phyloP scores from a whole-genome alignment of 2,797 vertebrate genomes.

The Todus mexicanus region DNA sequence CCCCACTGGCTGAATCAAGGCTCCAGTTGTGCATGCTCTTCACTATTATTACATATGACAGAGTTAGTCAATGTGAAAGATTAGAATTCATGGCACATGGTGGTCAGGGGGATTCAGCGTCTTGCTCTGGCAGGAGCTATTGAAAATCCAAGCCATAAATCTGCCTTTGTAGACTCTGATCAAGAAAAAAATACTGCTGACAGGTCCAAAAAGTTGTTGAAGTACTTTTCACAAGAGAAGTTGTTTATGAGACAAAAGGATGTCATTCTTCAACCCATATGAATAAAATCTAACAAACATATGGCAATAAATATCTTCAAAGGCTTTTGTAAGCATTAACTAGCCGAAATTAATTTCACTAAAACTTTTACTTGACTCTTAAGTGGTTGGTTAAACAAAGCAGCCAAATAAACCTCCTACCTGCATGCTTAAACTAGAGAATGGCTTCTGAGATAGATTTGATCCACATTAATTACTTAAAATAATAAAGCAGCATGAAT shows the following conservation, averaged over 20 bases:
- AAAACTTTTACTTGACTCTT: slow-evolving; percentile 7
- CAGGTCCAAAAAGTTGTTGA: not conserved
- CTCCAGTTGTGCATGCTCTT: not conserved
- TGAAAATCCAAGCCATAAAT: not conserved
- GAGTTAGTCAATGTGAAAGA: not conserved
- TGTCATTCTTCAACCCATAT: not conserved
- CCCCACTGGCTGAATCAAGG: not conserved
- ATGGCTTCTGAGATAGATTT: slow-evolving; percentile 8
- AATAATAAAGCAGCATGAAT: not conserved
- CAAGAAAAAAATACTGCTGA: slow-evolving; percentile 13
- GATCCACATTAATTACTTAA: slow-evolving; percentile 5
- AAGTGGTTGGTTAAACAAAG: not conserved
- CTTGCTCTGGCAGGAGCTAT: not conserved
- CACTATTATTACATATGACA: not conserved
- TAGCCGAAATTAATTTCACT: slow-evolving; percentile 39
- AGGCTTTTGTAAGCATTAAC: slow-evolving; percentile 4
- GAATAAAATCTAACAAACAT: slow-evolving; percentile 14
- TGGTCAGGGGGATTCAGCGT: not conserved
- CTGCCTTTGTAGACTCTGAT: not conserved
- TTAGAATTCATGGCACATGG: not conserved
- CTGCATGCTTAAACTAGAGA: not conserved
- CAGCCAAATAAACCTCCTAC: not conserved
- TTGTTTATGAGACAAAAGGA: slow-evolving; percentile 25
- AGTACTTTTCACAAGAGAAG: not conserved
- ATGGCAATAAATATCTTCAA: slow-evolving; percentile 56